These are phyloP conservation scores for Polypterus senegalus DNA, from an alignment of 2,113 vertebrate species.

Conservation along the genomic window DNA sequence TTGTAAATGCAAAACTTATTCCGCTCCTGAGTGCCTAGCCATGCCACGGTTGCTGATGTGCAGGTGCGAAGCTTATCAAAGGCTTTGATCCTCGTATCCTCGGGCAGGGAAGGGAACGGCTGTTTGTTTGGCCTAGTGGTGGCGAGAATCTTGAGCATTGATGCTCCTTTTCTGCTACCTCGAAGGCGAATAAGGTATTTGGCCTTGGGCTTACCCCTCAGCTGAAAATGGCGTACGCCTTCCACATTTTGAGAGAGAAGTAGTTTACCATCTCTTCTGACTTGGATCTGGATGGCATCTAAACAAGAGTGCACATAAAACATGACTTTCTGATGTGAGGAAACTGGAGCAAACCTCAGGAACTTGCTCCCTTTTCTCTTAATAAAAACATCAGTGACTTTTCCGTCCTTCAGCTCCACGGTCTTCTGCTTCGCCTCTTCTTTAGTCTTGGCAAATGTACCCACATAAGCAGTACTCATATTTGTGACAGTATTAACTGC, in stretches of 20 bases:
- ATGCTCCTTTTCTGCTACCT: conserved; percentile 79
- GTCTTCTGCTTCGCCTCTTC: conserved; percentile 86
- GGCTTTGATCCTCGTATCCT: conserved; percentile 87
- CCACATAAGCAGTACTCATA: conserved; percentile 82
- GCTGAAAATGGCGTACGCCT: conserved; percentile 79
- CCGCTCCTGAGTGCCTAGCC: conserved; percentile 91
- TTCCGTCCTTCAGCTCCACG: conserved; percentile 81
- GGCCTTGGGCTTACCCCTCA: conserved; percentile 85
- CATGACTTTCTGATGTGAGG: conserved; percentile 83
- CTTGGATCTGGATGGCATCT: conserved; percentile 76
- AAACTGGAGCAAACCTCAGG: conserved; percentile 80
- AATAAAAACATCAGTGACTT: conserved; percentile 78
- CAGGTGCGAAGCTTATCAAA: conserved; percentile 94
- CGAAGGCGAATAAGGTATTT: conserved; percentile 83
- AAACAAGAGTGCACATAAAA: conserved; percentile 82
- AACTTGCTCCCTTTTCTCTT: conserved; percentile 82
- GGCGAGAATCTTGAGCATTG: conserved; percentile 75
- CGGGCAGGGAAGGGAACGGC: conserved; percentile 79
- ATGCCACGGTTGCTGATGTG: conserved; percentile 79
- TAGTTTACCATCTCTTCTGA: conserved; percentile 81
- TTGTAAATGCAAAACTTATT: conserved; percentile 95
- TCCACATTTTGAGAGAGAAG: conserved; percentile 80
- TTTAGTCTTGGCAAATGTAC: conserved; percentile 89
- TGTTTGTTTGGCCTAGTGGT: conserved; percentile 79
- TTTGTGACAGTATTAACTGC: conserved; percentile 74